Evolutionary conservation across 2,888 invertebrate species (phyloP).

Genomic region (Melinopterus prodromus): DNA sequence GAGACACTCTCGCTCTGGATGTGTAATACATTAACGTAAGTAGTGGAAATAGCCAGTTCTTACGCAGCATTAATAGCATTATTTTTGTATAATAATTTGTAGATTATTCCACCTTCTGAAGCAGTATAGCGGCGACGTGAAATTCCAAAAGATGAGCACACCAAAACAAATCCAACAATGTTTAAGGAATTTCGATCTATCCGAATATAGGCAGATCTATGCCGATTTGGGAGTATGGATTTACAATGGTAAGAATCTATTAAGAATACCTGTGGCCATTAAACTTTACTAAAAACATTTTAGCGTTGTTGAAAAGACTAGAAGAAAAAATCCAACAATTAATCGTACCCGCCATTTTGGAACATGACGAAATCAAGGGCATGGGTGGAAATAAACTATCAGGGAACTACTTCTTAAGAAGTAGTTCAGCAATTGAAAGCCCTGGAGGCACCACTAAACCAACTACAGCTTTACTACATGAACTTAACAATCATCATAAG

Average conservation of each 20-base stretch:
- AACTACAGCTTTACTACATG: conserved; percentile 74
- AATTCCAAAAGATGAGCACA: conserved; percentile 86
- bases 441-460: conserved; percentile 60
- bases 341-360: conserved; percentile 90
- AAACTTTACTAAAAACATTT: conserved; percentile 25
- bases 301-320: conserved; percentile 65
- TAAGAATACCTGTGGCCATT: neutral
- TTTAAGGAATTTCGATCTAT: conserved; percentile 87
- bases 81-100: conserved; percentile 32
- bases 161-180: conserved; percentile 93
- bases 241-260: conserved; percentile 67
- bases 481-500: conserved; percentile 72
- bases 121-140: conserved; percentile 93
- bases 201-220: conserved; percentile 87
- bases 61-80: too few species aligned
- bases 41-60: conserved; percentile 8
- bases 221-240: conserved; percentile 87
- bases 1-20: conserved; percentile 87
- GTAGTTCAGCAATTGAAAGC: conserved; percentile 52
- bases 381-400: conserved; percentile 68
- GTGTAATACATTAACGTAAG: conserved; percentile 79
- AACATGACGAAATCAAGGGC: conserved; percentile 90
- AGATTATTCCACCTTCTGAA: conserved; percentile 86
- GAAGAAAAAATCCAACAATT: conserved; percentile 66
- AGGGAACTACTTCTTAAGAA: conserved; percentile 54